These are phyloP conservation scores for Etheostoma nigrum DNA, from an alignment of 2,797 vertebrate genomes.

Conservation along the genomic window DNA sequence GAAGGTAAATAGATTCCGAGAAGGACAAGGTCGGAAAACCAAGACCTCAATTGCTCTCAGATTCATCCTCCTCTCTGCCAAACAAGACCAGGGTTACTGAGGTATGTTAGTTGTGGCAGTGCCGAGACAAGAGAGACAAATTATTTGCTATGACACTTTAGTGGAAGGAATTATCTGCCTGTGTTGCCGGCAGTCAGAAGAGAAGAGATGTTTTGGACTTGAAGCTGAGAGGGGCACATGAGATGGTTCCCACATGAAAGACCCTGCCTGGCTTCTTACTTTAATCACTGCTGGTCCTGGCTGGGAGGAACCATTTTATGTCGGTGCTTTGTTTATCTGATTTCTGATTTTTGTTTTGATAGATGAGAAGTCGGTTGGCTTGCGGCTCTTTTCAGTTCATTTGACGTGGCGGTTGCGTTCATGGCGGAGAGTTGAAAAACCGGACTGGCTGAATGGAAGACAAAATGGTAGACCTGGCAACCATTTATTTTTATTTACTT, in stretches of 20 bases:
- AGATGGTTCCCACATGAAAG: conserved; percentile 79
- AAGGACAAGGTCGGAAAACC: conserved; percentile 46
- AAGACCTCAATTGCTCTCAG: conserved; percentile 71
- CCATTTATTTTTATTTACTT: neutral
- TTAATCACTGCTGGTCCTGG: conserved; percentile 48
- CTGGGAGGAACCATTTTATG: conserved; percentile 62
- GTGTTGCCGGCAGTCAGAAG: conserved; percentile 26
- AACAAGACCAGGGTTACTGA: conserved; percentile 43
- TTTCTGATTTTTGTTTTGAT: conserved; percentile 51
- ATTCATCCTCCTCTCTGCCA: conserved; percentile 51
- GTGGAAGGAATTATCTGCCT: conserved; percentile 64
- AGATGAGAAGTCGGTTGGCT: conserved; percentile 38
- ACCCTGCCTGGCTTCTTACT: conserved; percentile 38
- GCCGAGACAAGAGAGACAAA: conserved; percentile 44
- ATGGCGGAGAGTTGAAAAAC: neutral
- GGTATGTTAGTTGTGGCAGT: conserved; percentile 39
- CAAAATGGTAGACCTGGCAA: conserved; percentile 12
- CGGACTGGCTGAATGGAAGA: neutral
- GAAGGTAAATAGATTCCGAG: conserved; percentile 60
- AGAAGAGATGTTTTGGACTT: conserved; percentile 48
- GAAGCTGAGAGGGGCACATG: conserved; percentile 53
- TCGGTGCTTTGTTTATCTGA: conserved; percentile 62
- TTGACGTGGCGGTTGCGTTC: conserved; percentile 14
- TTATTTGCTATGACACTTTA: conserved; percentile 53
- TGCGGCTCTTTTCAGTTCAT: conserved; percentile 30